Percentiles rank a stretch among this genome's conserved stretches.
These are phyloP conservation scores for Gobio occitaniae DNA, from an alignment of 2,797 vertebrate species.

Conservation along the genomic window DNA sequence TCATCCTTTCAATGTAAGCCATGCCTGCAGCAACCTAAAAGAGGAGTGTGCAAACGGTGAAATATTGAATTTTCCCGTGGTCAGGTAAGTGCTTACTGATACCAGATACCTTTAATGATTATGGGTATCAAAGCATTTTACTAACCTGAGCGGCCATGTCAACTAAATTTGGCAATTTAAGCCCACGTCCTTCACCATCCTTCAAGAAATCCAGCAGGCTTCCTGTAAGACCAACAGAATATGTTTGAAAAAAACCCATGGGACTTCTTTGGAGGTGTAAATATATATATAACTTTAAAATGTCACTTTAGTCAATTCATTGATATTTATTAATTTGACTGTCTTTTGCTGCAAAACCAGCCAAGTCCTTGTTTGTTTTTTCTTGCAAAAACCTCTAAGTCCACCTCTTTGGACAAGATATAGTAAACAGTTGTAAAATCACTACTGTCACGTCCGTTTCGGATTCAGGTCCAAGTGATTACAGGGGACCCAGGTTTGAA, in stretches of 20 bases:
- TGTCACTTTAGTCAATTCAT: no score
- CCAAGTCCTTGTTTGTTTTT: not conserved
- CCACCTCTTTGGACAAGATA: not conserved
- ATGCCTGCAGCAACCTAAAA: conserved; percentile 95
- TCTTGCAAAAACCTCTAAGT: not conserved
- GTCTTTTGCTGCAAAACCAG: no score
- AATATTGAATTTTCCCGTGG: not conserved
- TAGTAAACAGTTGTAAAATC: not conserved
- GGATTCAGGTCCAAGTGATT: not conserved
- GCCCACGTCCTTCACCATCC: conserved; percentile 93
- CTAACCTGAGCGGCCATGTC: conserved; percentile 98
- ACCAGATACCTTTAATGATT: conserved; percentile 5
- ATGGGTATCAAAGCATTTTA: not conserved
- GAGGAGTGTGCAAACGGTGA: conserved; percentile 16
- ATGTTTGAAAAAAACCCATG: not conserved
- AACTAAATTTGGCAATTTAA: conserved; percentile 96
- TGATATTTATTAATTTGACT: no score
- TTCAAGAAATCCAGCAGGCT: conserved; percentile 98
- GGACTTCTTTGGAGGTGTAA: not conserved
- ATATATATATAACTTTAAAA: not conserved
- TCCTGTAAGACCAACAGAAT: conserved; percentile 74
- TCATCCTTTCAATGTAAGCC: conserved; percentile 99
- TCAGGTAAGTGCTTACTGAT: conserved; percentile 5
- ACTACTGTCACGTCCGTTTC: not conserved
- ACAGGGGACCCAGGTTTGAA: not conserved